A percentile compares a stretch with the other conserved stretches of the same genome.
phyloP scores from a whole-genome alignment of 1,140 invertebrate species.

The Megathymus violae region DNA sequence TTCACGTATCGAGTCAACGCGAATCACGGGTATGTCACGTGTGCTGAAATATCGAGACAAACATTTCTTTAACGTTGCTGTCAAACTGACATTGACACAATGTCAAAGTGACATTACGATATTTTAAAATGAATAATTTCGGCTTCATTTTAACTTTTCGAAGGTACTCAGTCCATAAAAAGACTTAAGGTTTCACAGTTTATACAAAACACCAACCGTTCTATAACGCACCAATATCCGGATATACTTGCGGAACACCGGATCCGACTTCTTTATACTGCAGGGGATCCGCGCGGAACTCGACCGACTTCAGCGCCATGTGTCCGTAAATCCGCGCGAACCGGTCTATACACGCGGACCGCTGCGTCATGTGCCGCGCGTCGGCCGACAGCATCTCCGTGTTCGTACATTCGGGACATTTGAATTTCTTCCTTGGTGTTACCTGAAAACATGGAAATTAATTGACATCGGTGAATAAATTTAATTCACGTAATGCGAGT shows the following conservation, averaged over 20 bases:
- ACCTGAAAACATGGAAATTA: slow-evolving; percentile 85
- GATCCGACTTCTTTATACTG: slow-evolving; percentile 90
- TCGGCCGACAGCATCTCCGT: slow-evolving; percentile 97
- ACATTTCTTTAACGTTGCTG: no score
- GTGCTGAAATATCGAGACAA: no score
- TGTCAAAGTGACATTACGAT: no score
- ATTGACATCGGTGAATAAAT: no score
- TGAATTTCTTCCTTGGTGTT: slow-evolving; percentile 98
- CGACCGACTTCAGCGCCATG: slow-evolving; percentile 95
- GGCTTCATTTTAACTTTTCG: no score
- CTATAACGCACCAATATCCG: slow-evolving; percentile 95
- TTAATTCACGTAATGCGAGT: no score
- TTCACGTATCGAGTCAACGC: background rate
- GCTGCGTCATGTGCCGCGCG: slow-evolving; percentile 95
- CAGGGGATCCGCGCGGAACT: slow-evolving; percentile 97
- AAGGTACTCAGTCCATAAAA: no score
- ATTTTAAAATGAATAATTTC: no score
- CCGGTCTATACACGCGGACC: slow-evolving; percentile 95
- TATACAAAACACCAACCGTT: background rate
- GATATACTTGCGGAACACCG: slow-evolving; percentile 88
- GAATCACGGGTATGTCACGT: no score
- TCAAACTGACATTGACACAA: no score
- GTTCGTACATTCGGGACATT: slow-evolving; percentile 97
- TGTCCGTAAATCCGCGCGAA: slow-evolving; percentile 93
- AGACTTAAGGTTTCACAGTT: background rate